Percentiles rank a stretch among this genome's conserved stretches.
Conservation (phyloP, 1,140 invertebrate genomes). For the Heliothis subflexa region DNA sequence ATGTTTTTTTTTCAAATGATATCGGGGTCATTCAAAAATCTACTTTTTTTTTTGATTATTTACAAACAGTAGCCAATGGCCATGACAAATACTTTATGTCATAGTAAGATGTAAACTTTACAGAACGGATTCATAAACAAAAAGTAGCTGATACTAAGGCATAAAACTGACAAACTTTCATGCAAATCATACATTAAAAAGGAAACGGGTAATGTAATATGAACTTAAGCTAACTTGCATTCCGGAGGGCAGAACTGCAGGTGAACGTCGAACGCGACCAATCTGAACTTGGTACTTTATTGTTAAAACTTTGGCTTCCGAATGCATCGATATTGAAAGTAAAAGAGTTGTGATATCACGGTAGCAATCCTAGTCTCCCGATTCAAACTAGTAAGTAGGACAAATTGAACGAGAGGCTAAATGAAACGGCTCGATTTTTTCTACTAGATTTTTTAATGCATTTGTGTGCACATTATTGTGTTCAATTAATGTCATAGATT, state of each 20-base stretch:
- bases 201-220: not conserved
- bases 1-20: too few species aligned
- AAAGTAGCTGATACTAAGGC: not conserved
- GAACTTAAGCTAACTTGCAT: slow-evolving; percentile 24
- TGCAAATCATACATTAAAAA: slow-evolving; percentile 1
- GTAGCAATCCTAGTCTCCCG: not conserved
- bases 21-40: too few species aligned
- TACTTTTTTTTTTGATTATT: too few species aligned
- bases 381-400: not conserved
- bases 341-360: slow-evolving; percentile 2
- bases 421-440: not conserved
- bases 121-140: not conserved
- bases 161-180: not conserved
- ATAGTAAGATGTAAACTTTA: not conserved
- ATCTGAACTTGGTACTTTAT: slow-evolving; percentile 34
- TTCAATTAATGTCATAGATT: too few species aligned
- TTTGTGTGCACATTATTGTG: too few species aligned
- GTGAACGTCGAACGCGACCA: slow-evolving; percentile 1
- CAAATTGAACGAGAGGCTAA: not conserved
- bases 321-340: slow-evolving; percentile 19
- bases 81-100: too few species aligned
- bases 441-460: not conserved
- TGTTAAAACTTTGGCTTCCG: not conserved
- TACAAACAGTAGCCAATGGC: too few species aligned
- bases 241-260: not conserved